These are phyloP conservation scores for Pomacea maculata DNA, from an alignment of 1,140 invertebrate genomes.

Conservation along the genomic window DNA sequence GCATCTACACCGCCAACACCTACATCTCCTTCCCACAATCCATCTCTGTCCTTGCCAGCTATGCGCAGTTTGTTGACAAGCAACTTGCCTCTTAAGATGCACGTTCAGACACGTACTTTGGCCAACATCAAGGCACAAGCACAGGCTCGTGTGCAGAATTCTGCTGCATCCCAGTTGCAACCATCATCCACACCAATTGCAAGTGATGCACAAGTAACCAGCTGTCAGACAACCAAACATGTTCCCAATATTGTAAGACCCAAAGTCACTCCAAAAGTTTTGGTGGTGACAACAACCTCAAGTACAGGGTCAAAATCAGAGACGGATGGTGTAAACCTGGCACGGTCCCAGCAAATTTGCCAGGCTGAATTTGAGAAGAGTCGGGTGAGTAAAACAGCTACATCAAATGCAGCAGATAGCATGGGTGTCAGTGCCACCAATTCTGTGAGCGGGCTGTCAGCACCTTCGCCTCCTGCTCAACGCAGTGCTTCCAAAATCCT, in stretches of 20 bases:
- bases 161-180: constrained; percentile 33
- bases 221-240: constrained; percentile 25
- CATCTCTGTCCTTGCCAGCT: constrained; percentile 16
- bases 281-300: not conserved
- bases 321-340: constrained; percentile 80
- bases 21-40: not conserved
- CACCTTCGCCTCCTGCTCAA: constrained; percentile 20
- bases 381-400: constrained; percentile 11
- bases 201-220: not conserved
- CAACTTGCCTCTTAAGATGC: not conserved
- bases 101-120: constrained; percentile 52
- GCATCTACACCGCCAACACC: constrained; percentile 1
- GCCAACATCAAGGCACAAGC: constrained; percentile 62
- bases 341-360: constrained; percentile 94
- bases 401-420: constrained; percentile 1
- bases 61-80: constrained; percentile 33
- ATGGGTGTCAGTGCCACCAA: not conserved
- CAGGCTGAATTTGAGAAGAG: constrained; percentile 86
- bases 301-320: constrained; percentile 28
- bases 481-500: constrained; percentile 49
- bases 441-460: not conserved
- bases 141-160: constrained; percentile 45
- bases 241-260: constrained; percentile 43
- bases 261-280: constrained; percentile 18
- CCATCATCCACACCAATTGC: constrained; percentile 3